Conservation (phyloP, 2,888 invertebrate species). For the Philhelius pedissequus region DNA sequence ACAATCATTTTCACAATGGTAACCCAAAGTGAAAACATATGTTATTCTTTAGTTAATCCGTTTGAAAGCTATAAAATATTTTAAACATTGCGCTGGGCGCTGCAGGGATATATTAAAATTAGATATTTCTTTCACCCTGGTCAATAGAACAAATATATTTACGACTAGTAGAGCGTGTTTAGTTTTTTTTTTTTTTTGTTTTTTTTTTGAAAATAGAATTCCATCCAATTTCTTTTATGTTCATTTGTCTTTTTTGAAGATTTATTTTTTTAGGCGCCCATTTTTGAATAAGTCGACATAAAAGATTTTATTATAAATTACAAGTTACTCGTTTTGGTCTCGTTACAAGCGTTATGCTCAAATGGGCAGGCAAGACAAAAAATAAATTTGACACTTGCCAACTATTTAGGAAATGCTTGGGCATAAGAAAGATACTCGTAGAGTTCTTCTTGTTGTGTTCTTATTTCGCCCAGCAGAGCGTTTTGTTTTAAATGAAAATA, state of each 20-base stretch:
- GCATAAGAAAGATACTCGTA: conserved; percentile 6
- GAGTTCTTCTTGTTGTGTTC: conserved; percentile 22
- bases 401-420: conserved; percentile 45
- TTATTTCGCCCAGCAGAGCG: neutral
- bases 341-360: conserved; percentile 40
- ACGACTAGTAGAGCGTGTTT: conserved; percentile 19
- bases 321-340: conserved; percentile 42
- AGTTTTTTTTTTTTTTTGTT: neutral
- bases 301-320: conserved; percentile 34
- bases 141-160: conserved; percentile 22
- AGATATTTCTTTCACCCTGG: conserved; percentile 62
- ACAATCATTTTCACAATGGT: neutral
- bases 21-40: neutral
- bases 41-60: conserved; percentile 24
- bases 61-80: neutral
- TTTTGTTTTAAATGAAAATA: conserved; percentile 22
- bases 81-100: neutral
- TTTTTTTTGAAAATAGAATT: conserved; percentile 61
- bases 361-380: conserved; percentile 21
- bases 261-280: neutral
- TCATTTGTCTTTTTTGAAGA: conserved; percentile 19
- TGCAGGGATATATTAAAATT: conserved; percentile 64
- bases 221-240: neutral
- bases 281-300: conserved; percentile 26
- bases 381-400: conserved; percentile 61